Conservation (phyloP, 2,113 vertebrate species). For the Malurus cyaneus region DNA sequence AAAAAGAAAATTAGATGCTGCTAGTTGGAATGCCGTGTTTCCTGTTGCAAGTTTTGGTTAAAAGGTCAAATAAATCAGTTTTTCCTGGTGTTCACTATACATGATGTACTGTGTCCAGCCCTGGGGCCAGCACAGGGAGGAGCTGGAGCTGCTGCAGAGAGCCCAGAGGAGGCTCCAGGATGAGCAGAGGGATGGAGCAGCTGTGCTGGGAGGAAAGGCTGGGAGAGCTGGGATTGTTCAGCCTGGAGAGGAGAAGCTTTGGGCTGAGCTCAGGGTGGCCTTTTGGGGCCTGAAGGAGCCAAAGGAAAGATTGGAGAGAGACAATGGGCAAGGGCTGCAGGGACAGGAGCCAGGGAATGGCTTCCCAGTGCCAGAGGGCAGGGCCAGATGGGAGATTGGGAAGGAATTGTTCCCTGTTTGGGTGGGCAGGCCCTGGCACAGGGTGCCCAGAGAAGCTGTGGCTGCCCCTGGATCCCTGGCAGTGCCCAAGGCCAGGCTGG, state of each 20-base stretch:
- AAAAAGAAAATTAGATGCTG: background rate
- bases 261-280: background rate
- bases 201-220: background rate
- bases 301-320: background rate
- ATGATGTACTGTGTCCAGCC: background rate
- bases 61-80: background rate
- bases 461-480: background rate
- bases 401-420: background rate
- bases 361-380: background rate
- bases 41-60: background rate
- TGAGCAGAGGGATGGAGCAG: background rate
- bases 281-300: background rate
- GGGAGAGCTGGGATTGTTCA: background rate
- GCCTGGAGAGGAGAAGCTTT: background rate
- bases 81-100: background rate
- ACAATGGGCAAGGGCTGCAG: background rate
- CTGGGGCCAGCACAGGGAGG: background rate
- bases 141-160: background rate
- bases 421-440: background rate
- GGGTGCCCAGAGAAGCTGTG: background rate
- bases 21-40: background rate
- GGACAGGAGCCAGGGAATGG: background rate
- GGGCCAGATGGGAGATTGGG: background rate
- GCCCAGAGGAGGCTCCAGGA: background rate
- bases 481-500: background rate